Conservation (phyloP, 2,113 vertebrate genomes). For the Equus quagga region DNA sequence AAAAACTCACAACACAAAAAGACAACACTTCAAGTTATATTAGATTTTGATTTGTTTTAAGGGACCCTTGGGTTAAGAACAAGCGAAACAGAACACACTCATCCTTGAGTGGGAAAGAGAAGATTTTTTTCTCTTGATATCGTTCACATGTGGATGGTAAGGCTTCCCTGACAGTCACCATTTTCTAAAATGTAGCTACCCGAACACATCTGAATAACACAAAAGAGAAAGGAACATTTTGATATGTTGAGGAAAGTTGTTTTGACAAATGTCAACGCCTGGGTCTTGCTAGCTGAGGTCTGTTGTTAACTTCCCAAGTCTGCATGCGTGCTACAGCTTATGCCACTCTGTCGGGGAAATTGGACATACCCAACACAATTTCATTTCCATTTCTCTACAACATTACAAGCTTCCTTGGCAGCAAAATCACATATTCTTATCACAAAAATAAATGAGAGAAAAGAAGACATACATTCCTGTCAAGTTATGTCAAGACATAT, state of each 20-base stretch:
- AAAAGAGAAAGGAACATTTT: slow-evolving; percentile 77
- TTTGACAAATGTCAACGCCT: slow-evolving; percentile 82
- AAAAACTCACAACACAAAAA: neutral
- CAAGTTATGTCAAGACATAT: slow-evolving; percentile 78
- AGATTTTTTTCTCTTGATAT: slow-evolving; percentile 43
- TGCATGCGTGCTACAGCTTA: slow-evolving; percentile 27
- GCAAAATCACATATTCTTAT: slow-evolving; percentile 84
- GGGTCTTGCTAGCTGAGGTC: slow-evolving; percentile 75
- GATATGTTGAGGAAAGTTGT: slow-evolving; percentile 79
- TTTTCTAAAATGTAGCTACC: slow-evolving; percentile 67
- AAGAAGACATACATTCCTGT: slow-evolving; percentile 82
- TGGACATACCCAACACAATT: slow-evolving; percentile 76
- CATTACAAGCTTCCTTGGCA: slow-evolving; percentile 80
- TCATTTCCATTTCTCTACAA: slow-evolving; percentile 72
- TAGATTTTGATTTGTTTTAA: slow-evolving; percentile 17
- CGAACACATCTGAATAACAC: slow-evolving; percentile 75
- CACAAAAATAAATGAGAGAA: slow-evolving; percentile 84
- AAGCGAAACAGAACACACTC: neutral
- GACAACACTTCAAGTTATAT: neutral
- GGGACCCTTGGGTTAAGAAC: neutral
- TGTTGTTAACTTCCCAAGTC: slow-evolving; percentile 68
- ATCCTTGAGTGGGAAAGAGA: neutral
- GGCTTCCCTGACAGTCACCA: slow-evolving; percentile 68
- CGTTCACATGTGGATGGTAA: neutral
- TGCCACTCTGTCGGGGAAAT: slow-evolving; percentile 75